phyloP scores from a whole-genome alignment of 2,113 vertebrate species.

The Corvus moneduloides region DNA sequence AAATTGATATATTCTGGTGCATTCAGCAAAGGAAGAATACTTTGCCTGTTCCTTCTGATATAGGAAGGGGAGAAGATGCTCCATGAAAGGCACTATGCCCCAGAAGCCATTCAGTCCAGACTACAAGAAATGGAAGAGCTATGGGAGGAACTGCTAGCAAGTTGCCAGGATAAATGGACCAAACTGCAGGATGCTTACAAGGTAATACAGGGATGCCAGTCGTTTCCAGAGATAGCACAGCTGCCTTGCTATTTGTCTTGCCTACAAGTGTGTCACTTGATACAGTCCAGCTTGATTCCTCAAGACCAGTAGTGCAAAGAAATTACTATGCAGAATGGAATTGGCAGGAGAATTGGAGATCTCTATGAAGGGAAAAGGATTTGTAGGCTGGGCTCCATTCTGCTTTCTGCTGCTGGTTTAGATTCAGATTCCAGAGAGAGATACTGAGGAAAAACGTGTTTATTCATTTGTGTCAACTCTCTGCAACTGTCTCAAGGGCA shows the following conservation, averaged over 20 bases:
- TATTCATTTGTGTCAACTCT: background rate
- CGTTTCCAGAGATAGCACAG: background rate
- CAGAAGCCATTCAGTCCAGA: constrained; percentile 73
- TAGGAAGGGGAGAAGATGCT: constrained; percentile 86
- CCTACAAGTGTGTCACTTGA: background rate
- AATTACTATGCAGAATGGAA: background rate
- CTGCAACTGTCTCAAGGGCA: background rate
- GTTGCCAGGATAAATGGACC: constrained; percentile 77
- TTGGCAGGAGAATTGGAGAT: background rate
- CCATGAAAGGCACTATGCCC: constrained; percentile 54
- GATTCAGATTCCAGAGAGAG: background rate
- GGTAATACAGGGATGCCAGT: constrained; percentile 54
- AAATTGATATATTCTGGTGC: background rate
- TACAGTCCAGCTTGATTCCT: background rate
- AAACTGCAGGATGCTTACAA: constrained; percentile 81
- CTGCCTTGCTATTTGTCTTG: background rate
- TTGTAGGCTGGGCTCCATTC: background rate
- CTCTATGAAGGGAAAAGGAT: background rate
- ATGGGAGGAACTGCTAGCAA: constrained; percentile 80
- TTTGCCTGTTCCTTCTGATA: background rate
- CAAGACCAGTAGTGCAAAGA: background rate
- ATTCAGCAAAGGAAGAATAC: background rate
- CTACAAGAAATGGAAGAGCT: constrained; percentile 80
- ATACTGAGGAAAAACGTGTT: background rate
- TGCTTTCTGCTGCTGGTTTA: background rate